A percentile compares a stretch with the other conserved stretches of the same genome.
Conservation (phyloP, 2,113 vertebrate genomes). For the Channa argus region DNA sequence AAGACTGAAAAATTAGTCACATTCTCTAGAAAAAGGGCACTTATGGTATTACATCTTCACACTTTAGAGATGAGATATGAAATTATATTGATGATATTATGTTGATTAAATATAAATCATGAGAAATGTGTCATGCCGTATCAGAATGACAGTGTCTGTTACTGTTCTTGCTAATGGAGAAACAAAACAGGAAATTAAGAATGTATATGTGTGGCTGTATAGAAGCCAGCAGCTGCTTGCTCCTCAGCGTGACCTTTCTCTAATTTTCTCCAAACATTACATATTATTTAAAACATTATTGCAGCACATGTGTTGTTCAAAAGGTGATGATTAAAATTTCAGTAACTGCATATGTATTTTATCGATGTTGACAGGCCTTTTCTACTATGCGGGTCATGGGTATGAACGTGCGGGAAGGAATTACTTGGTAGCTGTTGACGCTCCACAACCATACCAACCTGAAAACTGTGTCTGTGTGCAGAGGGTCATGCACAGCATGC, state of each 20-base stretch:
- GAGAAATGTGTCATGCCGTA: background rate
- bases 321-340: background rate
- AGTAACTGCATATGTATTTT: background rate
- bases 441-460: constrained; percentile 86
- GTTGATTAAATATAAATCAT: too few species aligned
- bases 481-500: constrained; percentile 87
- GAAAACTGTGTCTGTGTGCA: constrained; percentile 90
- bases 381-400: constrained; percentile 91
- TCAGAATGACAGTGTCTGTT: constrained; percentile 18
- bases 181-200: background rate
- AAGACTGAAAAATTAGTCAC: background rate
- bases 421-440: constrained; percentile 89
- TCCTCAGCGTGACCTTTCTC: constrained; percentile 2
- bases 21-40: background rate
- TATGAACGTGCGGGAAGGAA: constrained; percentile 88
- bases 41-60: background rate
- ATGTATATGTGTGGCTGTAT: background rate
- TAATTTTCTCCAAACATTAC: background rate
- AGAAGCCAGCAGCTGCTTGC: constrained; percentile 1
- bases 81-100: background rate
- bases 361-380: constrained; percentile 81
- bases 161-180: constrained; percentile 11
- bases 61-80: too few species aligned
- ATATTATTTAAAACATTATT: background rate
- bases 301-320: background rate